Evolutionary conservation across 2,888 invertebrate genomes (phyloP).

Genomic region (Ochropleura leucogaster): DNA sequence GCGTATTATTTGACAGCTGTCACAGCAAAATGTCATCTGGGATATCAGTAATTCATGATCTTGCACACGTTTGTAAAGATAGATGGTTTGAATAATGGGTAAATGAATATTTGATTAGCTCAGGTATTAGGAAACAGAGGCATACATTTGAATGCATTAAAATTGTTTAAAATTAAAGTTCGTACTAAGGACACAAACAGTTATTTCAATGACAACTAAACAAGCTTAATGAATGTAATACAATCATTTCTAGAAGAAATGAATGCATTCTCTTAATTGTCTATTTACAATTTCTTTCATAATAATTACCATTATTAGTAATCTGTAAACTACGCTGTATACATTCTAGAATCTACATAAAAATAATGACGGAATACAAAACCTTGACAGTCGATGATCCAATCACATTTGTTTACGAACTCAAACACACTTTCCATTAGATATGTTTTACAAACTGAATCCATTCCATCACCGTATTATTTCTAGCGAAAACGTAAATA

Average conservation of each 20-base stretch:
- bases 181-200: not conserved
- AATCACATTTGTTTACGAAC: constrained; percentile 55
- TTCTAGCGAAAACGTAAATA: constrained; percentile 62
- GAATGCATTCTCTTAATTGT: not conserved
- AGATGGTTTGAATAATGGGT: constrained; percentile 10
- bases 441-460: constrained; percentile 55
- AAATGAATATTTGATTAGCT: constrained; percentile 27
- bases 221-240: not conserved
- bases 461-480: constrained; percentile 71
- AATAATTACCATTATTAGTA: constrained; percentile 15
- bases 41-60: constrained; percentile 38
- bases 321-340: not conserved
- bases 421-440: constrained; percentile 45
- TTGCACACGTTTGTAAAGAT: constrained; percentile 11
- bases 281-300: constrained; percentile 23
- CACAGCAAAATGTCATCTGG: constrained; percentile 46
- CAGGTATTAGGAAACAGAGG: constrained; percentile 5
- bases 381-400: constrained; percentile 53
- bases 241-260: not conserved
- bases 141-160: not conserved
- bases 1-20: constrained; percentile 60
- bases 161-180: constrained; percentile 10
- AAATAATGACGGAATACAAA: constrained; percentile 53
- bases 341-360: constrained; percentile 42
- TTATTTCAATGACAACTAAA: not conserved